These are phyloP conservation scores for Eugnorisma glareosa DNA, from an alignment of 2,888 invertebrate species.

Conservation along the genomic window DNA sequence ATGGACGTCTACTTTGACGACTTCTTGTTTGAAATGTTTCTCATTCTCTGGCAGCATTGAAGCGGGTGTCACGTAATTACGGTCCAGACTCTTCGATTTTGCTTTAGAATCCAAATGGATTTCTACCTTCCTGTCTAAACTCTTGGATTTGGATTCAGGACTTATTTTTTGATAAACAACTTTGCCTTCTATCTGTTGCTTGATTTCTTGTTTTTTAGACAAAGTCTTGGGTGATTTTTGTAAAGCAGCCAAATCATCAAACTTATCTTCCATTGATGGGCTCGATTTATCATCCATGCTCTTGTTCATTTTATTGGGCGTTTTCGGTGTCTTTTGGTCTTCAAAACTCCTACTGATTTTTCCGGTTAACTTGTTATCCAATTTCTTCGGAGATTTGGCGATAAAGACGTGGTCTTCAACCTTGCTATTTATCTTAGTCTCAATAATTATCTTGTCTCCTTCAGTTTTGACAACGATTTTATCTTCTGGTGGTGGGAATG, in stretches of 20 bases:
- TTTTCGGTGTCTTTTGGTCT: slow-evolving; percentile 90
- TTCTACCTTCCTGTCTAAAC: slow-evolving; percentile 92
- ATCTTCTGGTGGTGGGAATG: slow-evolving; percentile 93
- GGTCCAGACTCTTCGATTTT: slow-evolving; percentile 93
- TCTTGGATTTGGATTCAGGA: slow-evolving; percentile 91
- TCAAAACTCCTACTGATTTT: slow-evolving; percentile 92
- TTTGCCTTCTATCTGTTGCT: slow-evolving; percentile 92
- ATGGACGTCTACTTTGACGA: slow-evolving; percentile 88
- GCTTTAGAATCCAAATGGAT: slow-evolving; percentile 90
- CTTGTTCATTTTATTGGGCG: slow-evolving; percentile 90
- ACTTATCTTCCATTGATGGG: slow-evolving; percentile 91
- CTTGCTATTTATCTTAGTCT: slow-evolving; percentile 94
- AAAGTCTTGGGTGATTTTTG: slow-evolving; percentile 91
- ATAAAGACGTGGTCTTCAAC: slow-evolving; percentile 94
- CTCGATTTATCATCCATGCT: slow-evolving; percentile 92
- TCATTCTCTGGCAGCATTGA: slow-evolving; percentile 81
- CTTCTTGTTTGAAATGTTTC: slow-evolving; percentile 88
- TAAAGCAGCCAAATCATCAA: slow-evolving; percentile 89
- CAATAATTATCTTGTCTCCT: slow-evolving; percentile 93
- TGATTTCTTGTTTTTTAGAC: slow-evolving; percentile 91
- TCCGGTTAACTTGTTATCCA: slow-evolving; percentile 91
- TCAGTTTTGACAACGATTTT: slow-evolving; percentile 93
- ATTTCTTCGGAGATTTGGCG: slow-evolving; percentile 93
- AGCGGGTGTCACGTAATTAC: slow-evolving; percentile 90
- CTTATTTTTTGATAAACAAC: slow-evolving; percentile 91